Evolutionary conservation across 2,888 invertebrate genomes (phyloP), one percentile per base, ranked within the genome.

Genomic region (Torymus auratus): DNA sequence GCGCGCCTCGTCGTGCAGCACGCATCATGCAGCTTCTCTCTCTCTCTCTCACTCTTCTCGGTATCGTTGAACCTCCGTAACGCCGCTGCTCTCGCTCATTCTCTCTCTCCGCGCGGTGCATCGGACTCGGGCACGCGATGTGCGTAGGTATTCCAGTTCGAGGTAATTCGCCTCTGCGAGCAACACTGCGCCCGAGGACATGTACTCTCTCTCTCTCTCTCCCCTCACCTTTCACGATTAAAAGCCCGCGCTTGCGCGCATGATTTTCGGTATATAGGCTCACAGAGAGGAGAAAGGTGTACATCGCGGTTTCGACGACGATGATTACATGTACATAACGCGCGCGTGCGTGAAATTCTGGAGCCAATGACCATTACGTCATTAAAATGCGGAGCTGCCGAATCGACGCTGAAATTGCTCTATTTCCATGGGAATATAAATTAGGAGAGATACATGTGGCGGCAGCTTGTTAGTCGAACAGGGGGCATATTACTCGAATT

Each of bases 141-240:
- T 72, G 61, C 71, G 71, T 72, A 62, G 71, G 71, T 72, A 72
- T 72, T 72, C 62, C 71, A 72, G 71, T 62, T 72, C 53, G 61
- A 62, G 28, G 71, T 72, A 72, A 62, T 72, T 62, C 71, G 61
- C 61, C 71, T 61, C 50, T 71, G 70, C 60, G 60, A 53, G 41
- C 41, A 41, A 41, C 41, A 41, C 7, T 41, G 5, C 41, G 41
- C 71, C 61, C 61, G 61, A 62, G 71, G 71, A 60, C 70, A 41
- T 41, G 7, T 41, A 41, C 41, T 41, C 41, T 41, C 41, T 7
- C 41, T 41, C 41, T 41, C 41, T 7, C 41, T 41, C 41, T 41
- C 41, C 41, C 5, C 41, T 41, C 41, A 41, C 41, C 41, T 41
- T 41, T 41, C 41, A 41, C 41, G 41, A 41, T 41, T 41, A 41